Evolutionary conservation across 2,888 invertebrate genomes (phyloP), one percentile per base, ranked within the genome.

Genomic region (Sarcophaga variegata): DNA sequence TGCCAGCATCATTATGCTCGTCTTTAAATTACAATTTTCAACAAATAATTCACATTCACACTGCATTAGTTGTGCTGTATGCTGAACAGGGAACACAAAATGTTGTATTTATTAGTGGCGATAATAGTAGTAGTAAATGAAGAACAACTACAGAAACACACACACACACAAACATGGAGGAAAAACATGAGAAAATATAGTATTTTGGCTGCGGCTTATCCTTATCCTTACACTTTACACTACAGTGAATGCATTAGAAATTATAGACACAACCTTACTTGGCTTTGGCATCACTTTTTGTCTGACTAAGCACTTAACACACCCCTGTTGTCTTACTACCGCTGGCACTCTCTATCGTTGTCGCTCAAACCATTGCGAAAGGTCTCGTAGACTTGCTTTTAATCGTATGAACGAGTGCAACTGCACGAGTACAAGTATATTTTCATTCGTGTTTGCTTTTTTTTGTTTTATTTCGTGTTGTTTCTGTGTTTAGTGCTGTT

Each of bases 171-270:
- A 11, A 64, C 20, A 3, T 22, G 0, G 1, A 11, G 5, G 5
- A 45, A 45, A 45, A 67, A 67, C 27, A 45, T 45, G 17, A 4
- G 17, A 25, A 3, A 66, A 71, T 64, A 70, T 37, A 69, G 20
- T 45, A 14, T 72, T 12, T 54, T 67, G 84, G 84, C 84, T 85
- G 80, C 45, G 84, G 87, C 87, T 87, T 87, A 87, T 87, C 54
- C 54, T 54, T 54, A 54, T 54, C 87, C 87, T 76, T 76, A 71
- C 37, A 81, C 66, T 81, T 84, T 82, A 78, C 84, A 76, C 71
- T 76, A 76, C 70, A 84, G 81, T 84, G 84, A 81, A 79, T 81
- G 60, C 81, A 84, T 87, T 87, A 84, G 76, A 70, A 87, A 84
- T 74, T 70, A 62, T 45, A 72, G 49, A 47, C 22, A 22, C 66